A percentile compares a stretch with the other conserved stretches of the same genome.
Evolutionary conservation across 1,140 invertebrate species (phyloP).

Genomic region (Sminthurides bifidus): DNA sequence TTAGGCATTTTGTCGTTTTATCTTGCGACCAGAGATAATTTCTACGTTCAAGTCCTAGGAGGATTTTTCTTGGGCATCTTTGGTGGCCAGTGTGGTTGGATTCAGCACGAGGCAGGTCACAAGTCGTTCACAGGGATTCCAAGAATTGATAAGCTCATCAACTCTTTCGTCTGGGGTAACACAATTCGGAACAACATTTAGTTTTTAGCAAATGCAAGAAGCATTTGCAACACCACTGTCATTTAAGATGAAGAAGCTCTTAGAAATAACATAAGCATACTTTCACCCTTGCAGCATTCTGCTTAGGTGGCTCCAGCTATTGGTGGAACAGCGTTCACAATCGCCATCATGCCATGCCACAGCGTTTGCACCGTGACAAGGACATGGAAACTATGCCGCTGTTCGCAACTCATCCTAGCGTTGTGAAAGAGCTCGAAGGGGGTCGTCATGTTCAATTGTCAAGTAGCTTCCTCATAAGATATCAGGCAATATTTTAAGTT

Average conservation of each 20-base stretch:
- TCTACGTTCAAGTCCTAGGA: background rate
- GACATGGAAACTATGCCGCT: constrained; percentile 14
- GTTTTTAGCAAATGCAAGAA: background rate
- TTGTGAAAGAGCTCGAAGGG: background rate
- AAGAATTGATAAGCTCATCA: constrained; percentile 5
- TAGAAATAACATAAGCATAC: background rate
- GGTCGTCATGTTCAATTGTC: background rate
- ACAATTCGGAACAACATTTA: background rate
- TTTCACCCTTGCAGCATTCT: background rate
- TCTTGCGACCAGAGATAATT: background rate
- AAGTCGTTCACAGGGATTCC: constrained; percentile 3
- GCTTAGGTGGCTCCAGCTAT: background rate
- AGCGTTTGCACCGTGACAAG: constrained; percentile 1
- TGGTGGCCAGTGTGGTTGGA: background rate
- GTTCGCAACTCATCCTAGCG: constrained; percentile 1
- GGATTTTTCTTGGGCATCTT: background rate
- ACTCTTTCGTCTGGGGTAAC: constrained; percentile 3
- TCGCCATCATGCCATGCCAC: constrained; percentile 13
- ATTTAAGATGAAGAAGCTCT: background rate
- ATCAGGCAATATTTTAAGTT: background rate
- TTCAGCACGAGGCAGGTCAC: constrained; percentile 11
- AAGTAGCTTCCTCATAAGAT: background rate
- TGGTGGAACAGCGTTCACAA: constrained; percentile 10
- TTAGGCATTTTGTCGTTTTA: background rate
- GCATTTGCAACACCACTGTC: background rate